Conservation (phyloP, 2,888 invertebrate genomes). For the Nemapogon koenigi region DNA sequence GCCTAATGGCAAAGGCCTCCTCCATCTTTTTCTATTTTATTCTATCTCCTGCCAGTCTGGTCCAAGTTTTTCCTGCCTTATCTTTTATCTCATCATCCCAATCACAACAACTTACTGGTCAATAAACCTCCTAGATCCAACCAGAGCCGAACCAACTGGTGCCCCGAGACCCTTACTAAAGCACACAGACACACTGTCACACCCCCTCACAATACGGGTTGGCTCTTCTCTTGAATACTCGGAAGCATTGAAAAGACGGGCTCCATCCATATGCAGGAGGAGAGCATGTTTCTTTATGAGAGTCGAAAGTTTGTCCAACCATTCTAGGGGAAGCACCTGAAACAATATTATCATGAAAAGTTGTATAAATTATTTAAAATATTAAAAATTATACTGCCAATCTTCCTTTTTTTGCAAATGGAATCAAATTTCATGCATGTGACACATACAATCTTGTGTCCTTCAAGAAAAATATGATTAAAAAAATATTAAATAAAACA, state of each 20-base stretch:
- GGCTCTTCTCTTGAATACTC: conserved; percentile 67
- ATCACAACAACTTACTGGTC: conserved; percentile 50
- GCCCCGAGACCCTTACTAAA: conserved; percentile 85
- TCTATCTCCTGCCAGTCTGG: too few relatives aligned
- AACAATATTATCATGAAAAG: conserved; percentile 1
- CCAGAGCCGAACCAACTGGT: conserved; percentile 80
- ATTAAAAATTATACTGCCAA: too few relatives aligned
- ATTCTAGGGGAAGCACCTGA: conserved; percentile 71
- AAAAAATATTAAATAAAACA: too few relatives aligned
- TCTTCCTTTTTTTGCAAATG: too few relatives aligned
- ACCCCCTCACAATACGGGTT: conserved; percentile 67
- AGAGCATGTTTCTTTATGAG: conserved; percentile 62
- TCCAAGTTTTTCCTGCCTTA: too few relatives aligned
- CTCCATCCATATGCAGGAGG: conserved; percentile 84
- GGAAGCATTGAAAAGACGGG: conserved; percentile 83
- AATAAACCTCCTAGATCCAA: conserved; percentile 72
- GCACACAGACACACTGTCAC: conserved; percentile 81
- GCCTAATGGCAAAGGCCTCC: too few relatives aligned
- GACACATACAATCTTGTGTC: too few relatives aligned
- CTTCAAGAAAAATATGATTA: too few relatives aligned
- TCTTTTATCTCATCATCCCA: neutral
- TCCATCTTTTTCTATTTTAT: too few relatives aligned
- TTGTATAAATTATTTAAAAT: too few relatives aligned
- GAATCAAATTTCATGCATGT: too few relatives aligned
- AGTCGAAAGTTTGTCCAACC: conserved; percentile 69